Evolutionary conservation across 2,888 invertebrate genomes (phyloP).

Genomic region (Mesopsocus fuscifrons): DNA sequence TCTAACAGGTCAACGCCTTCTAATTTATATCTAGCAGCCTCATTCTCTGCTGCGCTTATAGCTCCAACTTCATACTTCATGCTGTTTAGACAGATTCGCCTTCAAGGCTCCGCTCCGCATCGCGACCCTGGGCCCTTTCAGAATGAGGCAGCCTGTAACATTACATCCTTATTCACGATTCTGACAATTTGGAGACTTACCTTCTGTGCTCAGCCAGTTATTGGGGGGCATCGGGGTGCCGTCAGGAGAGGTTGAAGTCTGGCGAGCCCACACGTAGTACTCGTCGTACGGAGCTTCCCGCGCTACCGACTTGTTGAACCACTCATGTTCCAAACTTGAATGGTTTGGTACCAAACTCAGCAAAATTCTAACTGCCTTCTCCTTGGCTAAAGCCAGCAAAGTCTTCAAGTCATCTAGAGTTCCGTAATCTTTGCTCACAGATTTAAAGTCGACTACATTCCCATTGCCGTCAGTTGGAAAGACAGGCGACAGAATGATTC

Average conservation of each 20-base stretch:
- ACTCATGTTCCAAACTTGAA: constrained; percentile 42
- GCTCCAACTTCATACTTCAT: no score
- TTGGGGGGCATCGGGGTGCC: constrained; percentile 33
- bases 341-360: constrained; percentile 59
- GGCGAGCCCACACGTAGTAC: constrained; percentile 60
- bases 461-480: constrained; percentile 28
- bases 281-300: constrained; percentile 38
- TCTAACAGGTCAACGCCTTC: no score
- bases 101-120: no score
- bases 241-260: constrained; percentile 23
- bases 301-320: constrained; percentile 48
- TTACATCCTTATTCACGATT: no score
- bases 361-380: constrained; percentile 36
- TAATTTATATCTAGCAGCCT: no score
- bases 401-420: constrained; percentile 27
- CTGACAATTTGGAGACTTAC: no score
- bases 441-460: constrained; percentile 25
- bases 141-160: no score
- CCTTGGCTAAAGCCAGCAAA: constrained; percentile 30
- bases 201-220: constrained; percentile 34
- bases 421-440: constrained; percentile 30
- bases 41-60: no score
- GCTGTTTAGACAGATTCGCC: no score
- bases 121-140: no score
- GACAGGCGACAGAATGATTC: constrained; percentile 43